These are phyloP conservation scores for Phalangium opilio DNA, from an alignment of 2,888 invertebrate genomes.

Conservation along the genomic window DNA sequence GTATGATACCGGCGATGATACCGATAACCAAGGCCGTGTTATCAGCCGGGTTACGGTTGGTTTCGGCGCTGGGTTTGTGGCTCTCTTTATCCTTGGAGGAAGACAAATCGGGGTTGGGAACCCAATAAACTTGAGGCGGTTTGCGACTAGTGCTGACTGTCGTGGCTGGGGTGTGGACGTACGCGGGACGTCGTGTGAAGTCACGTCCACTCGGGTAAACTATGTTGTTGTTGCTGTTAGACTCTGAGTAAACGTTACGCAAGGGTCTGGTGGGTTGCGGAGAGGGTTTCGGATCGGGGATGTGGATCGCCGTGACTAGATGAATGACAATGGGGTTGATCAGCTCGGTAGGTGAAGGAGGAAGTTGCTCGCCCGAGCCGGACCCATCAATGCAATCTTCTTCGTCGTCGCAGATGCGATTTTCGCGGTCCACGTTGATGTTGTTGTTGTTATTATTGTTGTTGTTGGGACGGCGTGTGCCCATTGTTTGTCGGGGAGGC, in stretches of 20 bases:
- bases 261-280: constrained; percentile 4
- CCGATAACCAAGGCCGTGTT: constrained; percentile 39
- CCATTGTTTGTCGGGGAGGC: background rate
- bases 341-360: constrained; percentile 6
- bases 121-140: constrained; percentile 12
- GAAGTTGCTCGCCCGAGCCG: constrained; percentile 10
- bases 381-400: constrained; percentile 13
- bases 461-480: background rate
- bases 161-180: background rate
- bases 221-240: no score
- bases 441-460: no score
- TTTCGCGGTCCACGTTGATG: constrained; percentile 1
- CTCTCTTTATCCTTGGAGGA: constrained; percentile 9
- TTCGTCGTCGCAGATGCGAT: constrained; percentile 10
- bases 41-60: constrained; percentile 14
- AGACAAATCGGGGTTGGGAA: constrained; percentile 11
- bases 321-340: constrained; percentile 6
- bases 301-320: background rate
- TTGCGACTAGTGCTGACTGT: constrained; percentile 7
- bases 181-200: background rate
- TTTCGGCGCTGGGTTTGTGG: constrained; percentile 10
- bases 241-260: background rate
- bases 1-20: constrained; percentile 83
- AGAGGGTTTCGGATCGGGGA: background rate
- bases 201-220: background rate